Percentiles rank a stretch among this genome's conserved stretches.
phyloP scores from a whole-genome alignment of 1,140 invertebrate species.

The Penaeus chinensis region DNA sequence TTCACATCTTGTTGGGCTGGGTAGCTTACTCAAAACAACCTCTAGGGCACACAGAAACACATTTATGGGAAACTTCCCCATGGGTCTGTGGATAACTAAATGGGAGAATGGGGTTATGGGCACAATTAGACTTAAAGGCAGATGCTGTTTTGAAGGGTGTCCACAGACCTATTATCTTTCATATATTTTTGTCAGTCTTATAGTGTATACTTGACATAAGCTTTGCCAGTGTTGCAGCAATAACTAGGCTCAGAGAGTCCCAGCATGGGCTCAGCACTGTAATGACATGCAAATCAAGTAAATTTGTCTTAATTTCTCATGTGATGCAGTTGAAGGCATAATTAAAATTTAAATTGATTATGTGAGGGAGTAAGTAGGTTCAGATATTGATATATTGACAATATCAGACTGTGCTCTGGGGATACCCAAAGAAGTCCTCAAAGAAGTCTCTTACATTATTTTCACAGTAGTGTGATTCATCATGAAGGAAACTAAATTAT shows the following conservation, averaged over 20 bases:
- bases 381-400: too few species aligned
- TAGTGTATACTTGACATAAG: slow-evolving; percentile 54
- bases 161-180: slow-evolving; percentile 42
- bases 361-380: too few species aligned
- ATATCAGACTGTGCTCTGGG: too few species aligned
- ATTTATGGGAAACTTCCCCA: slow-evolving; percentile 46
- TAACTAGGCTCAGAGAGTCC: slow-evolving; percentile 57
- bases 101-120: slow-evolving; percentile 30
- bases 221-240: slow-evolving; percentile 60
- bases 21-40: slow-evolving; percentile 45
- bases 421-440: too few species aligned
- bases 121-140: slow-evolving; percentile 25
- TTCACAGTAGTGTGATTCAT: too few species aligned
- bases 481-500: too few species aligned
- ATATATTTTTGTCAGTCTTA: slow-evolving; percentile 53
- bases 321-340: too few species aligned
- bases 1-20: slow-evolving; percentile 55
- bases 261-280: slow-evolving; percentile 53
- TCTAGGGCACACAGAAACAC: slow-evolving; percentile 58
- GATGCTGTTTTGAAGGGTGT: slow-evolving; percentile 33
- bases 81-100: slow-evolving; percentile 45
- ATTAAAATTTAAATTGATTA: too few species aligned
- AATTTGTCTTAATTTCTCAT: background rate
- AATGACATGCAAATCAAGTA: slow-evolving; percentile 24
- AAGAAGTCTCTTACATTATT: too few species aligned